phyloP scores from a whole-genome alignment of 2,888 invertebrate genomes.

The Phaedon cochleariae region DNA sequence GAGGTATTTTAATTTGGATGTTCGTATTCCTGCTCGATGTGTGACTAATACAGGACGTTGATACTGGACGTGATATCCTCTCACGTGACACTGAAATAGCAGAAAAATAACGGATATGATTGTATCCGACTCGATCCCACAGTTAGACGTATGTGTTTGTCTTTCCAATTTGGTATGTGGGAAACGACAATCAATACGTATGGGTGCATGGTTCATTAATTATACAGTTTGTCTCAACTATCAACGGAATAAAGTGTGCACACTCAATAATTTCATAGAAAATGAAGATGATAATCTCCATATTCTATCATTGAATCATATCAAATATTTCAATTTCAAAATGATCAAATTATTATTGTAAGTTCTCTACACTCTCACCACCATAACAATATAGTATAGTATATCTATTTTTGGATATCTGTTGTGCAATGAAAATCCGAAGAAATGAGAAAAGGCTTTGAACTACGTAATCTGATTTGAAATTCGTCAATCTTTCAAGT shows the following conservation, averaged over 20 bases:
- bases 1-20: background rate
- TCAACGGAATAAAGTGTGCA: background rate
- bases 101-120: background rate
- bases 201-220: background rate
- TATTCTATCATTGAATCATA: too few species aligned
- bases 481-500: too few species aligned
- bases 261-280: background rate
- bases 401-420: too few species aligned
- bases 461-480: too few species aligned
- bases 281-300: too few species aligned
- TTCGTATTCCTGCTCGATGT: constrained; percentile 13
- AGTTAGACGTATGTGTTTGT: background rate
- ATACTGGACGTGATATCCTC: background rate
- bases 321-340: too few species aligned
- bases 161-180: background rate
- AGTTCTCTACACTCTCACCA: too few species aligned
- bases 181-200: background rate
- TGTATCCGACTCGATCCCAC: background rate
- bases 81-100: background rate
- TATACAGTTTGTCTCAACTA: background rate
- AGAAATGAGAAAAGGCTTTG: too few species aligned
- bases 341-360: too few species aligned
- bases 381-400: too few species aligned
- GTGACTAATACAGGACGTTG: background rate
- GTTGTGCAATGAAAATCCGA: too few species aligned